Base-by-base conservation (phyloP, 2,797 vertebrate species). In the Thalassophryne amazonica region DNA sequence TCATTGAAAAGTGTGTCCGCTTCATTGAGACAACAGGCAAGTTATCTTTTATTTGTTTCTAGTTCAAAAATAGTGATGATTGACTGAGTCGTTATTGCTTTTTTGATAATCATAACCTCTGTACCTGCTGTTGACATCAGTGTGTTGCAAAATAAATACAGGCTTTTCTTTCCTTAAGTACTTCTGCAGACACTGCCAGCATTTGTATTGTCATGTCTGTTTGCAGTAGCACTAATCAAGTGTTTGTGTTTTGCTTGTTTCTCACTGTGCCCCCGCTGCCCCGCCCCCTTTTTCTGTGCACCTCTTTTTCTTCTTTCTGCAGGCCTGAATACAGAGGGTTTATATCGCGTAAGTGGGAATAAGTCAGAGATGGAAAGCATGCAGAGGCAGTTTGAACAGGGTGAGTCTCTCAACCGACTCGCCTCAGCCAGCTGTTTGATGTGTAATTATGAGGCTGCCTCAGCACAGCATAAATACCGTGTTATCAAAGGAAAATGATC, bases 281-380 rank as follows among this genome's bases (percentile, higher is more conserved):
- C 19, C 51, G 53, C 50, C 39, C 34, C 27, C 28, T 8, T 33
- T 48, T 38, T 54, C 51, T 66, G 40, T 42, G 33, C 32, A 67
- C 17, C 9, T 1, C 15, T 52, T 9, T 35, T 22, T 63, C 24
- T 41, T 42, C 30, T 55, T 35, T 62, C 39, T 4, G n/a, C 84
- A 98, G 96, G 96, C 20, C 77, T 98, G 81, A 93, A 91, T 69
- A 97, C 95, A 0, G 96, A 98, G 73, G 96, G 96, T 21, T 93
- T 98, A 70, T 98, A 98, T 42, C 90, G 96, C 0, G 96, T 98
- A 13, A 97, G 96, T 1, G 96, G 96, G 18, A 98, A 98, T 90
- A 98, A 98, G 76, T 93, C 95, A 0, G 96, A 98, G 85, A 98
- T 98, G 93, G 96, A 99, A 66, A 93, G 92, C 68, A 90, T 98